A percentile compares a stretch with the other conserved stretches of the same genome.
Conservation (phyloP, 2,888 invertebrate genomes). For the Aspidapion aeneum region DNA sequence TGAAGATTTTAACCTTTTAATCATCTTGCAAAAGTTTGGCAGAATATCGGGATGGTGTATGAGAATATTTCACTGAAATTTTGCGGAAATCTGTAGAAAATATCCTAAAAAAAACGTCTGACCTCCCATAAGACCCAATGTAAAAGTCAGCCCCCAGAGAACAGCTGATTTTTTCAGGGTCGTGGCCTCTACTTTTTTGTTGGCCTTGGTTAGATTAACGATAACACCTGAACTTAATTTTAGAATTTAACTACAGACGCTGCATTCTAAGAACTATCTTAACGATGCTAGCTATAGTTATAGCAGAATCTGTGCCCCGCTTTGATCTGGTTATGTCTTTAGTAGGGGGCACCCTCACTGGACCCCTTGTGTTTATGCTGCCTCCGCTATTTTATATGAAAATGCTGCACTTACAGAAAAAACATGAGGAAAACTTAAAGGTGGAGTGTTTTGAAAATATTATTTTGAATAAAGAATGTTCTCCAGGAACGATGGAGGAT, state of each 20-base stretch:
- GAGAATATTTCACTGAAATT: too few species aligned
- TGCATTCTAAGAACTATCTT: conserved; percentile 67
- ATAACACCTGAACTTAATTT: too few species aligned
- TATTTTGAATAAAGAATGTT: conserved; percentile 17
- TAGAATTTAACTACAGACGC: conserved; percentile 74
- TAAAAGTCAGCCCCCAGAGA: too few species aligned
- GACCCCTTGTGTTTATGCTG: conserved; percentile 79
- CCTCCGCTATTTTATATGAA: conserved; percentile 79
- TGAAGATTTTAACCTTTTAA: too few species aligned
- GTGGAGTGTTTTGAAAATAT: conserved; percentile 31
- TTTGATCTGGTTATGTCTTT: conserved; percentile 85
- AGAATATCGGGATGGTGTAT: too few species aligned
- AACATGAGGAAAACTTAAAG: conserved; percentile 33
- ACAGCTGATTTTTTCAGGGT: too few species aligned
- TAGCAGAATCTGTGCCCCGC: conserved; percentile 79
- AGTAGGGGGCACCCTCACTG: conserved; percentile 80
- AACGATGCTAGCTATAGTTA: conserved; percentile 65
- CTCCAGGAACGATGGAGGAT: not conserved
- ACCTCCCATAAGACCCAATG: too few species aligned
- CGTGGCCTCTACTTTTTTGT: too few species aligned
- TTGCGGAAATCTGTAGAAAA: too few species aligned
- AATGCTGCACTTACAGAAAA: conserved; percentile 54
- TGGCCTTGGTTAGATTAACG: too few species aligned
- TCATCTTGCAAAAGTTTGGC: too few species aligned
- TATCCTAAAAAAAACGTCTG: too few species aligned